A percentile compares a stretch with the other conserved stretches of the same genome.
Evolutionary conservation across 2,888 invertebrate genomes (phyloP).

Genomic region (Erebia aethiops): DNA sequence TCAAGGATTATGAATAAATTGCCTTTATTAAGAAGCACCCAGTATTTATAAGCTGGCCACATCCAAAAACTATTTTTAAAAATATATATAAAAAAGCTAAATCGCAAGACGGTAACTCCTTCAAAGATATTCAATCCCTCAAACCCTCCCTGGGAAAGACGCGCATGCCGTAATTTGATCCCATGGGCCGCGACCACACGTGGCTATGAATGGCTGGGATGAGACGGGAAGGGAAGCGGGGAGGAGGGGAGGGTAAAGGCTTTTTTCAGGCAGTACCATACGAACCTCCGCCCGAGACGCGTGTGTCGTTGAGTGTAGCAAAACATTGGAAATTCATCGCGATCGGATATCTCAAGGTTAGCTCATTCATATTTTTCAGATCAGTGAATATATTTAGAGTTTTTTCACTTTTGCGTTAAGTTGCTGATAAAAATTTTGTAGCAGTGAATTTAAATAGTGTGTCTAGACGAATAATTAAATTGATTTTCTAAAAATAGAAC

Average conservation of each 20-base stretch:
- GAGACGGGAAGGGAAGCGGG: constrained; percentile 53
- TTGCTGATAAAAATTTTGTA: neutral
- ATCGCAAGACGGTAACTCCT: constrained; percentile 8
- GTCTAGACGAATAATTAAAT: constrained; percentile 1
- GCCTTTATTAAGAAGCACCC: too few relatives aligned
- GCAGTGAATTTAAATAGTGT: constrained; percentile 12
- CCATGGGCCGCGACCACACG: constrained; percentile 64
- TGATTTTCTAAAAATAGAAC: neutral
- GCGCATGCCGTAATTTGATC: constrained; percentile 70
- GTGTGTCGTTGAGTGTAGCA: constrained; percentile 52
- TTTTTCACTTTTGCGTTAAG: constrained; percentile 9
- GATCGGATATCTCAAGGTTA: constrained; percentile 43
- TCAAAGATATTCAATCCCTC: constrained; percentile 25
- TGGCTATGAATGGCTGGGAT: constrained; percentile 63
- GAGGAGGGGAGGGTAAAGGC: constrained; percentile 60
- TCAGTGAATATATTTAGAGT: constrained; percentile 7
- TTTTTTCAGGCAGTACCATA: constrained; percentile 80
- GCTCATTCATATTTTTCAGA: constrained; percentile 14
- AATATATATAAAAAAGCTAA: neutral
- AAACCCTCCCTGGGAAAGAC: constrained; percentile 64
- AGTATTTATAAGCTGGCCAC: neutral
- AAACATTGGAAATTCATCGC: constrained; percentile 30
- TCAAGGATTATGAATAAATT: neutral
- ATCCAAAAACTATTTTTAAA: constrained; percentile 3
- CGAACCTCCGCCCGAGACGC: constrained; percentile 61